Conservation (phyloP, 1,140 invertebrate genomes). For the Trichonephila inaurata region DNA sequence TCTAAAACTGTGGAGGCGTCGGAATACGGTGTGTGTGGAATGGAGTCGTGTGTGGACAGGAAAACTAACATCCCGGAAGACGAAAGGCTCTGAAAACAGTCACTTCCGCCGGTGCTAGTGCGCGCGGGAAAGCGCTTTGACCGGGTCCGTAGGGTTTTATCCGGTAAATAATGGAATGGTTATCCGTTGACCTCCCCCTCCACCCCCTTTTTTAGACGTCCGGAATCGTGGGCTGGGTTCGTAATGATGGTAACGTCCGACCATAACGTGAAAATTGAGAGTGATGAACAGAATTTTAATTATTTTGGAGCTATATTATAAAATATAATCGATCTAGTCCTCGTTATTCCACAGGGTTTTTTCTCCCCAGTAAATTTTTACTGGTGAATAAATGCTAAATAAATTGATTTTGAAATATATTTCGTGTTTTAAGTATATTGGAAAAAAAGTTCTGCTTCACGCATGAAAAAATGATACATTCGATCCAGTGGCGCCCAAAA, state of each 20-base stretch:
- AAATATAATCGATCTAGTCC: too few species aligned
- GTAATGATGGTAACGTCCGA: not conserved
- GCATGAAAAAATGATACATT: too few species aligned
- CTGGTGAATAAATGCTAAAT: too few species aligned
- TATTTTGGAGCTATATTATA: too few species aligned
- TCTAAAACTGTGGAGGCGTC: constrained; percentile 53
- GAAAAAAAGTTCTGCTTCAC: too few species aligned
- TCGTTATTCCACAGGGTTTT: too few species aligned
- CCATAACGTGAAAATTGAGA: not conserved
- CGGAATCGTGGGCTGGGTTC: constrained; percentile 50
- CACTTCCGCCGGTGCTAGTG: constrained; percentile 26
- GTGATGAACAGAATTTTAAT: not conserved
- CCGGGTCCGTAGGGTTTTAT: not conserved
- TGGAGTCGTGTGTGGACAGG: constrained; percentile 30
- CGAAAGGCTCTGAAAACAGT: constrained; percentile 31
- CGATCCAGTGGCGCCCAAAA: too few species aligned
- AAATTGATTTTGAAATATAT: too few species aligned
- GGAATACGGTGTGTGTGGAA: constrained; percentile 53
- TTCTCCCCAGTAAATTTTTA: too few species aligned
- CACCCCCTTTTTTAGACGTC: not conserved
- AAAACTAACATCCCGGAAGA: constrained; percentile 75
- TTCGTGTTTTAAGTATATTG: too few species aligned
- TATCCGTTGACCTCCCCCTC: constrained; percentile 47
- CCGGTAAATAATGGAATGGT: constrained; percentile 38
- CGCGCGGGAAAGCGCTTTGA: constrained; percentile 23